Percentiles rank a stretch among this genome's conserved stretches.
phyloP scores from a whole-genome alignment of 2,113 vertebrate genomes.

The Semnornis frantzii region DNA sequence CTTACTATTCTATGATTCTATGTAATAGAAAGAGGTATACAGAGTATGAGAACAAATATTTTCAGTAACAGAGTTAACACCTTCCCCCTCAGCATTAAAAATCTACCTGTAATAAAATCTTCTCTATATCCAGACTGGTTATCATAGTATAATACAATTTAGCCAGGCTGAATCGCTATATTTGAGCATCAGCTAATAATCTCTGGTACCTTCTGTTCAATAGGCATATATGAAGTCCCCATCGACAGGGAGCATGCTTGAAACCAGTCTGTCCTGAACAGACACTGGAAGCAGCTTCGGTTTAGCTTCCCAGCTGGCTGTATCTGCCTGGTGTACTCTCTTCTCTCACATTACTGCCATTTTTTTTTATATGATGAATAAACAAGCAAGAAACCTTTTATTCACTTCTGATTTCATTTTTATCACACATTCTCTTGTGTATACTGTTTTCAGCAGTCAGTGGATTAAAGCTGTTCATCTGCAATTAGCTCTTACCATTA shows the following conservation, averaged over 20 bases:
- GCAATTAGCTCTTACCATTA: not conserved
- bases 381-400: not conserved
- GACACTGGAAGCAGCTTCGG: not conserved
- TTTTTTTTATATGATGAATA: not conserved
- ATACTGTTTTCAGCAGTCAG: not conserved
- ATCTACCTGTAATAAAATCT: not conserved
- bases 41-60: not conserved
- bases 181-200: not conserved
- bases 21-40: not conserved
- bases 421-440: not conserved
- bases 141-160: not conserved
- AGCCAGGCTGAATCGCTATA: not conserved
- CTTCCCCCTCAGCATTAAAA: rapidly evolving
- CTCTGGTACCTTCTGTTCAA: not conserved
- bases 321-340: too few species aligned
- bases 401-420: not conserved
- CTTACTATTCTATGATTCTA: too few species aligned
- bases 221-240: not conserved
- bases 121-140: not conserved
- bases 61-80: not conserved
- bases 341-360: not conserved
- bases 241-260: not conserved
- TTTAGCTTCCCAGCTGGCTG: not conserved
- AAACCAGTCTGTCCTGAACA: not conserved
- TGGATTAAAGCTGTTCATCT: conserved; percentile 18